Conservation (phyloP, 2,113 vertebrate genomes). For the Microtus montanus region DNA sequence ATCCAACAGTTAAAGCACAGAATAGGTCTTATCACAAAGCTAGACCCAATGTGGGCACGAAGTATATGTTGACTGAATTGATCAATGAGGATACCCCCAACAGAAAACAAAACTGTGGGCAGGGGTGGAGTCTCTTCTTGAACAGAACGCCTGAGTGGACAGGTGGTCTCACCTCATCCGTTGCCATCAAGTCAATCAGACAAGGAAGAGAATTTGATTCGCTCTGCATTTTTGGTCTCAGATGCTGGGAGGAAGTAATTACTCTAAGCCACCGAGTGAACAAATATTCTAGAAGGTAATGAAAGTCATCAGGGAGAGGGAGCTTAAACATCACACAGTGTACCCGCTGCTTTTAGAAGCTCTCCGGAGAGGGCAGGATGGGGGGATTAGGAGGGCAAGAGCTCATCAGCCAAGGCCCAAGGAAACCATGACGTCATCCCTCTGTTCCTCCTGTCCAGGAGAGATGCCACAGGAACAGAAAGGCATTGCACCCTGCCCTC, state of each 20-base stretch:
- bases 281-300: slow-evolving; percentile 75
- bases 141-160: neutral
- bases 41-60: neutral
- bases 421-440: slow-evolving; percentile 49
- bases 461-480: neutral
- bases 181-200: neutral
- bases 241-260: slow-evolving; percentile 1
- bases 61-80: neutral
- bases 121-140: neutral
- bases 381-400: neutral
- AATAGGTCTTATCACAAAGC: neutral
- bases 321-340: slow-evolving; percentile 72
- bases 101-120: neutral
- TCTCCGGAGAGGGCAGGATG: slow-evolving; percentile 66
- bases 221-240: neutral
- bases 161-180: fast-evolving
- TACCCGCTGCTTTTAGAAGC: slow-evolving; percentile 58
- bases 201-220: neutral
- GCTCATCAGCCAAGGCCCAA: slow-evolving; percentile 65
- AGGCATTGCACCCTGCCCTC: neutral
- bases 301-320: slow-evolving; percentile 69
- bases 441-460: neutral
- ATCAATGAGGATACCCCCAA: neutral
- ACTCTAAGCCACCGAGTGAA: slow-evolving; percentile 60
- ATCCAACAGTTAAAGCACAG: neutral